Base-by-base conservation (phyloP, 2,888 invertebrate genomes). In the Galerucella calmariensis region DNA sequence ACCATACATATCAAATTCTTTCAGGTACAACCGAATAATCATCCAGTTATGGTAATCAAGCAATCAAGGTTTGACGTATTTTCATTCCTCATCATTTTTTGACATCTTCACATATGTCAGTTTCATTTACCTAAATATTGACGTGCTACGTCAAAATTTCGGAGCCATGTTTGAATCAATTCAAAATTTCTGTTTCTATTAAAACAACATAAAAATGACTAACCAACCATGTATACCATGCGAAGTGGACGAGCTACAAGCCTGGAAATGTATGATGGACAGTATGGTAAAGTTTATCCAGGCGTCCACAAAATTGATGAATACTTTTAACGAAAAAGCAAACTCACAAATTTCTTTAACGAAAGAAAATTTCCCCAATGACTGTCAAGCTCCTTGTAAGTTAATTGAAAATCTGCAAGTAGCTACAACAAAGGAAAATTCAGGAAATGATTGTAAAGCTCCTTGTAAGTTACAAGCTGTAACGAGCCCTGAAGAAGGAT, bases 261-360 rank as follows among this genome's bases (percentile, higher is more conserved):
- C 80, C 51, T 82, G 82, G 82, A 79, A 81, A 48, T 48, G 69
- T 27, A 81, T 82, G 82, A 81, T 82, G 81, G 80, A 80, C 73
- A 80, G 81, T 63, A 82, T 81, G 81, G 77, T 81, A 24, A 79
- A 79, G 44, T 82, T 82, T 65, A 79, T 82, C n/a, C 73, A 77
- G 58, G 81, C 81, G 10, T 80, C 80, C 5, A 82, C 80, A 1
- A 75, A 78, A 63, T 69, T 82, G 10, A 80, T 82, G 78, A 79
- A 80, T 56, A 79, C 79, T 9, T 79, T 81, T 16, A 81, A 78
- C 35, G 61, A 59, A 6, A 74, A 73, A 63, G 72, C 76, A 12
- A 67, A 62, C 35, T 56, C 67, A 14, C 67, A 67, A 44, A 12
- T 58, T 0, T 58, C 56, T 11, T 20, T 67, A 41, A 4, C 11